Evolutionary conservation across 1,140 invertebrate species (phyloP), one percentile per base, ranked within the genome.

Genomic region (Nixonia krombeini): DNA sequence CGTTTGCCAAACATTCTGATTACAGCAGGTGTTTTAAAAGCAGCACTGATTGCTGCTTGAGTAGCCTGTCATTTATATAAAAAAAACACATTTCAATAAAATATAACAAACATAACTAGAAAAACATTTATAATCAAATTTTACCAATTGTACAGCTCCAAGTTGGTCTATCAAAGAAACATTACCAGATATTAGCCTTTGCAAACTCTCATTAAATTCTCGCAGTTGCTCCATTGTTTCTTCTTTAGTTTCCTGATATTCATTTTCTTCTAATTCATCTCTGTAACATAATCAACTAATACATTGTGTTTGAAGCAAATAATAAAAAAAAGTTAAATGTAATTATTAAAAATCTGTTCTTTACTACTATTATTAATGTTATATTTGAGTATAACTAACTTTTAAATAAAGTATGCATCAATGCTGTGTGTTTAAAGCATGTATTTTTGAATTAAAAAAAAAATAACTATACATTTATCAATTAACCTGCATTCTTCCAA

Each of bases 21-120:
- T 0, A 93, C 90, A 79, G 91, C 91, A 17, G 92, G 92, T 3
- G 92, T 94, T 81, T 92, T 87, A 73, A 94, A 94, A 4, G 92
- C 92, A 75, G 90, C 84, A 59, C 90, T 91, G 16, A 94, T 92
- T 42, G 92, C 91, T 71, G 91, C 90, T 83, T 90, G 90, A 40
- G 91, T 92, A 5, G 92, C 6, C 6, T 21, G 6, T 3, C 6
- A 21, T 21, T 21, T 21, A 6, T 6, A 21, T 21, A 6, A 21
- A 6, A 2, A 21, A 21, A 3, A 21, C 2, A 21, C 6, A 21
- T 3, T 21, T 6, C 2, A 21, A 21, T 3, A 21, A 3, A 6
- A 21, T 6, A 21, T 6, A 3, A 21, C 21, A 49, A 33, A n/a
- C n/a, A n/a, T 21, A 21, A 21, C 6, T 21, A 3, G 6, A 21